phyloP scores from a whole-genome alignment of 2,113 vertebrate genomes.

The Lophius piscatorius region DNA sequence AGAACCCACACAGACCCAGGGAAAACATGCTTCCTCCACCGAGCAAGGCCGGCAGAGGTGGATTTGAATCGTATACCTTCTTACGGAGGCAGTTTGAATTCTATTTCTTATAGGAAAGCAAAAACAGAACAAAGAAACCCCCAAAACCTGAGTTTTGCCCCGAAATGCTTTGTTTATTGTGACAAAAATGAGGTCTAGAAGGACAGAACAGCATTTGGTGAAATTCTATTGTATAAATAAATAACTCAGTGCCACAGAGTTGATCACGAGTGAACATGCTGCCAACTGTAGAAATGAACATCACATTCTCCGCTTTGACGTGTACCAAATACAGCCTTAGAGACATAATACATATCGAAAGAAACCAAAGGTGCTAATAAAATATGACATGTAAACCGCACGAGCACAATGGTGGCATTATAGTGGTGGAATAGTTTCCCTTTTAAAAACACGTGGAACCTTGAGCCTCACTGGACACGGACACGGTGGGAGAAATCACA shows the following conservation, averaged over 20 bases:
- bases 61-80: too few relatives aligned
- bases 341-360: conserved; percentile 57
- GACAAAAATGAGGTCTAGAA: conserved; percentile 57
- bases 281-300: conserved; percentile 65
- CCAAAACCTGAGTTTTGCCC: conserved; percentile 22
- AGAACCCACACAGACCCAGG: too few relatives aligned
- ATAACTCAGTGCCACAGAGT: conserved; percentile 66
- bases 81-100: too few relatives aligned
- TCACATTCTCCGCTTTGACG: conserved; percentile 76
- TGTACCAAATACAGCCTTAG: conserved; percentile 51
- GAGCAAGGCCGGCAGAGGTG: too few relatives aligned
- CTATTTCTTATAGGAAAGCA: neutral
- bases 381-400: conserved; percentile 69
- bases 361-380: conserved; percentile 70
- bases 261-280: conserved; percentile 55
- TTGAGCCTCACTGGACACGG: conserved; percentile 33
- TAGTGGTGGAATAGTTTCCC: conserved; percentile 75
- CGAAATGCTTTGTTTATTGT: conserved; percentile 70
- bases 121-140: neutral
- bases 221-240: conserved; percentile 80
- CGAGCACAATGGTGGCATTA: conserved; percentile 58
- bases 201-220: conserved; percentile 72
- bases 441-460: conserved; percentile 75
- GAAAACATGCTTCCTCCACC: too few relatives aligned
- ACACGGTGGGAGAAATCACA: conserved; percentile 62